Evolutionary conservation across 2,113 vertebrate species (phyloP).

Genomic region (Pomatostomus ruficeps): DNA sequence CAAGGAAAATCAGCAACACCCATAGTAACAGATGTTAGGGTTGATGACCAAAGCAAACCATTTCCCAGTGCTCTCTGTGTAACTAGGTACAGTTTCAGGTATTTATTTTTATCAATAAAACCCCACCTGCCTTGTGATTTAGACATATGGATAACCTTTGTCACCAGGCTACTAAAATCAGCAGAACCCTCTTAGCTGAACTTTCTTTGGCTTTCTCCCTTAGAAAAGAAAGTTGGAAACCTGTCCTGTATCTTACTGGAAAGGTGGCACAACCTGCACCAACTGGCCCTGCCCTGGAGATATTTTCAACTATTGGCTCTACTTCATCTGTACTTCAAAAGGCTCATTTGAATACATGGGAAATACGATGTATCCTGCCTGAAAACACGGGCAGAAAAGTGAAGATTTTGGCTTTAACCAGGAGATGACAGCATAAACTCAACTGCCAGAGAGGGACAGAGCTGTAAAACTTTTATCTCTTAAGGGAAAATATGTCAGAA

Average conservation of each 20-base stretch:
- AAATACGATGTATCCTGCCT: background rate
- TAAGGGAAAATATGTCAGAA: background rate
- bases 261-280: background rate
- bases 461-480: background rate
- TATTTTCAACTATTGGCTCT: background rate
- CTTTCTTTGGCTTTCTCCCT: background rate
- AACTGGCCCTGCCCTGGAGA: background rate
- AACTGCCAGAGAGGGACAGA: background rate
- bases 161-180: background rate
- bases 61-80: background rate
- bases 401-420: background rate
- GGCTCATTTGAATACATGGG: background rate
- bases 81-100: background rate
- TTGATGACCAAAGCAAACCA: background rate
- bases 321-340: background rate
- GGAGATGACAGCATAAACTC: background rate
- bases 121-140: background rate
- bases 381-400: background rate
- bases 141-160: background rate
- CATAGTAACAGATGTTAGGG: background rate
- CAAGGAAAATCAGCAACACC: background rate
- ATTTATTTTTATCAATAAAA: background rate
- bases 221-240: background rate
- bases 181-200: background rate
- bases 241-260: background rate